These are phyloP conservation scores for Rhinolophus ferrumequinum DNA, from an alignment of 2,113 vertebrate species.

Conservation along the genomic window DNA sequence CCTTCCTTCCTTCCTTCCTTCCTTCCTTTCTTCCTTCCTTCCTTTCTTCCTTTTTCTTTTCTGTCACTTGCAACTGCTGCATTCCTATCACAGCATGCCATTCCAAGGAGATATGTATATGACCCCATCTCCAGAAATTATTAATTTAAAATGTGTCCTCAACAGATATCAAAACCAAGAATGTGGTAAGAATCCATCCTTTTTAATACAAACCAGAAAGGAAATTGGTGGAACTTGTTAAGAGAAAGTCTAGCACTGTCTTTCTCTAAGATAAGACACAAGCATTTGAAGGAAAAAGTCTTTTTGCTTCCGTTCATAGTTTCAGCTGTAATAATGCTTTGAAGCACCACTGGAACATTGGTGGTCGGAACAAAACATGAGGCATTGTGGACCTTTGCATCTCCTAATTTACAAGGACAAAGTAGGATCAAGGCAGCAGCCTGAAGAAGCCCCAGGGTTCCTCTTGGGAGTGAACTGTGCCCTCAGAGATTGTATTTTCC, in stretches of 20 bases:
- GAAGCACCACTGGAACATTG: neutral
- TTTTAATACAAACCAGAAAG: neutral
- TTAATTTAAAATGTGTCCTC: neutral
- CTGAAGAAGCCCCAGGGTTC: neutral
- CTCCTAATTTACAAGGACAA: neutral
- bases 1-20: no score
- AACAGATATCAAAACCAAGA: neutral
- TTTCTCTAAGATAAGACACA: neutral
- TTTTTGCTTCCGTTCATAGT: neutral
- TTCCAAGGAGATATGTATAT: neutral
- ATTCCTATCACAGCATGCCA: neutral
- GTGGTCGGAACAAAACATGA: neutral
- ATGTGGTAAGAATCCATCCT: neutral
- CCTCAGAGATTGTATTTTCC: neutral
- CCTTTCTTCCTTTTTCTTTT: neutral
- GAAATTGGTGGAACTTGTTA: neutral
- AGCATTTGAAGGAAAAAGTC: neutral
- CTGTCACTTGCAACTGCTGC: neutral
- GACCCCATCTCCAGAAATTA: neutral
- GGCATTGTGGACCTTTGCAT: neutral
- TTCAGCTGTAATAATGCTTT: neutral
- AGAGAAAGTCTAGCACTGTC: neutral
- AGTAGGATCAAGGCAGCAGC: neutral
- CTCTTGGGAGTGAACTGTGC: neutral
- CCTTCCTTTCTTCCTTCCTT: no score